Evolutionary conservation across 2,113 vertebrate species (phyloP), one percentile per base, ranked within the genome.

Genomic region (Meleagris gallopavo): DNA sequence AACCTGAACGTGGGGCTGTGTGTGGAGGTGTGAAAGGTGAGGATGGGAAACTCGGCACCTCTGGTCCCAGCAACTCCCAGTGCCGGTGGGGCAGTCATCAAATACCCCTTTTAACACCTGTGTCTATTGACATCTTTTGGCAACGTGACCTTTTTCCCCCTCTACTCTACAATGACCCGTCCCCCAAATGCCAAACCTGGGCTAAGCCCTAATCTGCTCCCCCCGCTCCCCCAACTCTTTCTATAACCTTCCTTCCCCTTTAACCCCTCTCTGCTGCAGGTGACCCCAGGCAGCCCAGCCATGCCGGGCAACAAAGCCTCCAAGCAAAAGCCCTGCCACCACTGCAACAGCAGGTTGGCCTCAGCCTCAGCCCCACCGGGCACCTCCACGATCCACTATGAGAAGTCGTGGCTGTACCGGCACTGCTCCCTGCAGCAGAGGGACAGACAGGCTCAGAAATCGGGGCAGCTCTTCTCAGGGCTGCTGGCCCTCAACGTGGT

Each of bases 401-500:
- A 96, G 92, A 95, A 93, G 64, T 97, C 96, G 52, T 98, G 98
- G 98, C 94, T 98, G 57, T 96, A 76, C 34, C 94, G 91, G 1
- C 93, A 97, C 48, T 95, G 98, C 83, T 97, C 98, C 0, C 27
- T 97, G 46, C 80, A 97, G 57, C 94, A 95, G 84, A 52, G 94
- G 38, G 94, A 98, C 89, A 89, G 13, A 12, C 98, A 98, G 83
- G 98, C 97, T 3, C 98, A 98, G 93, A 98, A 97, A 25, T 97
- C 98, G 0, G 97, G 98, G 9, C 98, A 97, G 30, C 98, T 99
- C 73, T 97, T 99, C 94, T 99, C 99, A 0, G 98, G 98, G 29
- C 97, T 99, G 58, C 90, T 99, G 93, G 99, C 98, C 71, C 93
- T 99, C 93, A 99, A 99, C 1, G 83, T 98, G 95, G 96, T 98